These are phyloP conservation scores for Lepidothrix coronata DNA, from an alignment of 2,113 vertebrate species.

Conservation along the genomic window DNA sequence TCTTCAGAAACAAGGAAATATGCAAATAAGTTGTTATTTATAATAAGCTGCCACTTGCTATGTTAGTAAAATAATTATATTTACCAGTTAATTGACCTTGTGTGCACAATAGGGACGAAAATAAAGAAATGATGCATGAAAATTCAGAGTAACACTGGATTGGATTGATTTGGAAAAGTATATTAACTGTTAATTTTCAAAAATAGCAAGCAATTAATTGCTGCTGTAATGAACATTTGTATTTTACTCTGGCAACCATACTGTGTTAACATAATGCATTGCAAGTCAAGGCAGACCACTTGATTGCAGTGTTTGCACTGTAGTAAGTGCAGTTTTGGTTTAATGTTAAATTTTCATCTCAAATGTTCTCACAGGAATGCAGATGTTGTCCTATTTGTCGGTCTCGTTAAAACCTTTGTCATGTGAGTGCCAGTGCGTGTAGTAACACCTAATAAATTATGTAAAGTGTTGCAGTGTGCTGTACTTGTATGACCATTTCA, in stretches of 20 bases:
- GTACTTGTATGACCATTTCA: constrained; percentile 48
- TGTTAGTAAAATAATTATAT: constrained; percentile 64
- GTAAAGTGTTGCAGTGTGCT: constrained; percentile 42
- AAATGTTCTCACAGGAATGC: constrained; percentile 10
- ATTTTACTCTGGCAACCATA: not conserved
- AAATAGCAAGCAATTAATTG: constrained; percentile 47
- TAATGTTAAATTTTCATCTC: constrained; percentile 26
- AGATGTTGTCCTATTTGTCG: constrained; percentile 45
- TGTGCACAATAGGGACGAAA: constrained; percentile 36
- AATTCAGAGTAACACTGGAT: constrained; percentile 17
- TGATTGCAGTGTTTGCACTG: not conserved
- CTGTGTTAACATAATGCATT: not conserved
- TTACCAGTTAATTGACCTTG: constrained; percentile 66
- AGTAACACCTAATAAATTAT: constrained; percentile 61
- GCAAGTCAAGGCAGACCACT: not conserved
- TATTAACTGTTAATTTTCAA: constrained; percentile 56
- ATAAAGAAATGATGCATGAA: constrained; percentile 47
- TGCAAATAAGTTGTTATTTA: constrained; percentile 63
- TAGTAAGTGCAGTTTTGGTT: not conserved
- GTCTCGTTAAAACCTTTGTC: constrained; percentile 37
- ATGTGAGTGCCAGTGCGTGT: constrained; percentile 8
- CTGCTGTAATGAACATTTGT: constrained; percentile 16
- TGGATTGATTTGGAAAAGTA: not conserved
- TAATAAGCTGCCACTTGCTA: constrained; percentile 41
- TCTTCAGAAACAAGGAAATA: constrained; percentile 48